Base-by-base conservation (phyloP, 2,113 vertebrate genomes). In the Sturnira hondurensis region DNA sequence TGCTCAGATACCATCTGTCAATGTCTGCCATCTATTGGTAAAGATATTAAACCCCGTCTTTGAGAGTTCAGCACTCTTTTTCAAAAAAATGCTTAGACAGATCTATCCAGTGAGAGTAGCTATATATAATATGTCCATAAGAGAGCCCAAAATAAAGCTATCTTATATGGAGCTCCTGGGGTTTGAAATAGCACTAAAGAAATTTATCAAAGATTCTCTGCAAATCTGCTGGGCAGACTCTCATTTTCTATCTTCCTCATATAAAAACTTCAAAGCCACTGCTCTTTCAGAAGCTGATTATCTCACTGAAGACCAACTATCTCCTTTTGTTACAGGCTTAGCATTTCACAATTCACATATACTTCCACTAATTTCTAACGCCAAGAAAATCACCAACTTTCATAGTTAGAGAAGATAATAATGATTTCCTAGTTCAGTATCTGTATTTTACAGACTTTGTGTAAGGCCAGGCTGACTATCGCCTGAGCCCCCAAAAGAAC, bases 1-100 rank as follows among this genome's bases (percentile, higher is more conserved):
- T 70, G 77, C 38, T 84, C 77, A 90, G 56, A 93, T 94, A 84
- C 76, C 87, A 97, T 97, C 84, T 90, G 58, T 97, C 96, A 97
- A 94, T 92, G 96, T 97, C 95, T 90, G 26, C 16, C 92, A 95
- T 84, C 70, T 81, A 94, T 95, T 91, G 43, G 78, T 86, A 93
- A 96, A 78, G 92, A 92, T 76, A 96, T 89, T 95, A 97, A 93
- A 92, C n/a, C 28, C 38, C 26, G 84, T 89, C 73, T 93, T 22
- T 84, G 19, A 95, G 58, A 94, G 14, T 87, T 86, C 45, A 71
- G 38, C 82, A 87, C 9, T 86, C 86, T 89, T 86, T 93, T 77
- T 73, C 14, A 88, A 95, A 94, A 94, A 84, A 89, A 86, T 81
- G 65, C 56, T 93, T 86, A 43, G 76, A 84, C 52, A 84, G 65